Conservation (phyloP, 2,797 vertebrate species). For the Scolopax bukidnonensis region DNA sequence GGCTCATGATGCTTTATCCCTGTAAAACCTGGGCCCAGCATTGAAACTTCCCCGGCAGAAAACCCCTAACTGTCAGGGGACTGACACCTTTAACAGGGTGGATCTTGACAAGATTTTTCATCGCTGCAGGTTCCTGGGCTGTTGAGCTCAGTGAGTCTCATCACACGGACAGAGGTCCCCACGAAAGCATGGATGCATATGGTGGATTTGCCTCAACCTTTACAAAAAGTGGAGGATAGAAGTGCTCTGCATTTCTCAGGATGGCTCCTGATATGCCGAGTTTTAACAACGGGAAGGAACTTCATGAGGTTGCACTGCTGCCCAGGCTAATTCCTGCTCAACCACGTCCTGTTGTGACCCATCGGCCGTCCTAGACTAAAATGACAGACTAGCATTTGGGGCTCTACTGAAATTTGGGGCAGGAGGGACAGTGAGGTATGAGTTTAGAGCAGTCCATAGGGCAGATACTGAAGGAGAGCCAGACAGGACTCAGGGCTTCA, state of each 20-base stretch:
- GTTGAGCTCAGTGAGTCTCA: not conserved
- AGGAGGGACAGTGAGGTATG: not conserved
- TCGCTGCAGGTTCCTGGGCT: fast-evolving
- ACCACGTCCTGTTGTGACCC: fast-evolving
- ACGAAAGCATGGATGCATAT: not conserved
- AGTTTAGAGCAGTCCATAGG: not conserved
- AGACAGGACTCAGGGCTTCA: not conserved
- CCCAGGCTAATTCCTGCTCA: not conserved
- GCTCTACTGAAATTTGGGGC: not conserved
- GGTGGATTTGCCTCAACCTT: not conserved
- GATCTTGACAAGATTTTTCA: not conserved
- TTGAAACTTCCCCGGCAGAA: not conserved
- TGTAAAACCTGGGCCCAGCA: not conserved
- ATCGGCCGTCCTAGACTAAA: not conserved
- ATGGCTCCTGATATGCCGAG: fast-evolving
- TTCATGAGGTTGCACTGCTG: not conserved
- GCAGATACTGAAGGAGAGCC: not conserved
- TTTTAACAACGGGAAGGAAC: not conserved
- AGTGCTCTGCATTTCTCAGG: not conserved
- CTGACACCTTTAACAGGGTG: fast-evolving
- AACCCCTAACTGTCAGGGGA: not conserved
- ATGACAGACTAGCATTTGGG: not conserved
- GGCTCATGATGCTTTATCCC: not conserved
- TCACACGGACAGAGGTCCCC: not conserved
- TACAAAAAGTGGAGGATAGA: not conserved